phyloP scores from a whole-genome alignment of 1,140 invertebrate species.

The Octopus bimaculoides region DNA sequence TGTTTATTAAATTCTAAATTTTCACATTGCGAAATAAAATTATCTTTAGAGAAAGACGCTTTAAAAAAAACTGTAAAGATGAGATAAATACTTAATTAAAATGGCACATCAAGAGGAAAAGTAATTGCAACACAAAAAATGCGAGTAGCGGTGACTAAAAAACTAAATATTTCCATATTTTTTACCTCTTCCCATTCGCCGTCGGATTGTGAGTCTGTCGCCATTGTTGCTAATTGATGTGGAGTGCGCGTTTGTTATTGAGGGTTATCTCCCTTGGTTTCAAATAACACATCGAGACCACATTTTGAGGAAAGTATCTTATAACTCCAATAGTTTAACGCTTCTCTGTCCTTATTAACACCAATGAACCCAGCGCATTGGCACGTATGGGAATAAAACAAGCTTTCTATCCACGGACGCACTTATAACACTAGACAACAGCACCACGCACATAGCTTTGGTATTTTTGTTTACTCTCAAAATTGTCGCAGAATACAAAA shows the following conservation, averaged over 20 bases:
- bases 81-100: neutral
- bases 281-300: neutral
- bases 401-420: too few species aligned
- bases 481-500: too few species aligned
- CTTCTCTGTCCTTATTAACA: too few species aligned
- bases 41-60: neutral
- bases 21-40: neutral
- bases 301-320: neutral
- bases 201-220: neutral
- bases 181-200: slow-evolving; percentile 5
- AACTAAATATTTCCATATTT: neutral
- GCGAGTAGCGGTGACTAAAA: neutral
- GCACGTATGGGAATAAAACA: too few species aligned
- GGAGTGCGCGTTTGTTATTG: neutral
- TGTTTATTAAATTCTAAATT: too few species aligned
- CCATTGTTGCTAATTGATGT: neutral
- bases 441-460: too few species aligned
- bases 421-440: too few species aligned
- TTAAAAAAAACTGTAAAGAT: neutral
- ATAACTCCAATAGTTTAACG: neutral
- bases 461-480: too few species aligned
- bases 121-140: too few species aligned
- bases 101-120: neutral
- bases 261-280: neutral
- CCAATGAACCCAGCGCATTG: too few species aligned